Evolutionary conservation across 2,797 vertebrate genomes (phyloP).

Genomic region (Cirrhinus mrigala): DNA sequence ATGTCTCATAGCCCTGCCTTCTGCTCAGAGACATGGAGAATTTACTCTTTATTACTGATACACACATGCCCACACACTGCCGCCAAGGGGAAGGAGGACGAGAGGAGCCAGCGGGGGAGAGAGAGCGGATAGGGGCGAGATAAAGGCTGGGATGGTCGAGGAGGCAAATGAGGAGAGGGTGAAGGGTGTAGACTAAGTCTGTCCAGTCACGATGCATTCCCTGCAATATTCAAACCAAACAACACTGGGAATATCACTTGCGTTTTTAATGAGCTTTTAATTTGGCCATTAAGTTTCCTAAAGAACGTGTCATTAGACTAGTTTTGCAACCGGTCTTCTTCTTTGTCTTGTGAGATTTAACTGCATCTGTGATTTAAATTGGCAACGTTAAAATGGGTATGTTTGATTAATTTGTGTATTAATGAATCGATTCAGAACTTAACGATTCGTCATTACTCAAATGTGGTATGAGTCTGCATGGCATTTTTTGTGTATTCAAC

Average conservation of each 20-base stretch:
- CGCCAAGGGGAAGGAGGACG: slow-evolving; percentile 32
- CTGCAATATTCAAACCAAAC: background rate
- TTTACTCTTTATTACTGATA: slow-evolving; percentile 47
- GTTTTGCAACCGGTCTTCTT: background rate
- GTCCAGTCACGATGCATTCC: background rate
- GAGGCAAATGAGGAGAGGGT: slow-evolving; percentile 44
- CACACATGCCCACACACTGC: slow-evolving; percentile 32
- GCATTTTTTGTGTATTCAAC: background rate
- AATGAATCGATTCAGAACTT: background rate
- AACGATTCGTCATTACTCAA: background rate
- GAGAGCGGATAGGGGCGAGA: slow-evolving; percentile 26
- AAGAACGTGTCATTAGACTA: background rate
- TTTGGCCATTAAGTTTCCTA: slow-evolving; percentile 8
- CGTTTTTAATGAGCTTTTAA: slow-evolving; percentile 20
- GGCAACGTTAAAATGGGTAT: background rate
- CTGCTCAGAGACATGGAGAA: slow-evolving; percentile 48
- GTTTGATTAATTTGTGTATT: background rate
- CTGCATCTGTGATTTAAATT: background rate
- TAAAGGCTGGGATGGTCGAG: slow-evolving; percentile 41
- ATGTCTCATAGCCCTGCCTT: slow-evolving; percentile 50
- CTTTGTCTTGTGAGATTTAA: slow-evolving; percentile 12
- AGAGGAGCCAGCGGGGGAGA: slow-evolving; percentile 56
- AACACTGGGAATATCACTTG: background rate
- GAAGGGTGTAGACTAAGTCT: slow-evolving; percentile 12
- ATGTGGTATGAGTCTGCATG: background rate